A percentile compares a stretch with the other conserved stretches of the same genome.
phyloP scores from a whole-genome alignment of 2,797 vertebrate genomes.

The Meda fulgida region DNA sequence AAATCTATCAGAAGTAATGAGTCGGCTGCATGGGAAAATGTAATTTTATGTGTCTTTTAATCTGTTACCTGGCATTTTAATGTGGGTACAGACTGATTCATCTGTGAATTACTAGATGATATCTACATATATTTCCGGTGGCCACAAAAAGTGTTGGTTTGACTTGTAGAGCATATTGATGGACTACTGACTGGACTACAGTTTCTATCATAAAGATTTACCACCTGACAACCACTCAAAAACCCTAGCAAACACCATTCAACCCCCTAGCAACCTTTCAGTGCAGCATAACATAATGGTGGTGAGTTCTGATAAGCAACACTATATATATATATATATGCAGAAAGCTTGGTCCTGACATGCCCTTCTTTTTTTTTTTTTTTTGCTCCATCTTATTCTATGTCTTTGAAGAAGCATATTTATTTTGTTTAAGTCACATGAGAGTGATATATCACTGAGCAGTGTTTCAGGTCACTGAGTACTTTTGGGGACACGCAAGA shows the following conservation, averaged over 20 bases:
- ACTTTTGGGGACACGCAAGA: slow-evolving; percentile 21
- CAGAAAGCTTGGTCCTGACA: slow-evolving; percentile 25
- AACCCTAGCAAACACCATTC: neutral
- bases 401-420: slow-evolving; percentile 23
- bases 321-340: too few relatives aligned
- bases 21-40: neutral
- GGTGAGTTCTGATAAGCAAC: neutral
- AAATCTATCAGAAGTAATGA: slow-evolving; percentile 44
- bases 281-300: neutral
- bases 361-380: neutral
- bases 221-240: neutral
- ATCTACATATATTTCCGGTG: neutral
- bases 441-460: slow-evolving; percentile 59
- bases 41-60: slow-evolving; percentile 24
- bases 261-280: neutral
- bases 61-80: slow-evolving; percentile 18
- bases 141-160: neutral
- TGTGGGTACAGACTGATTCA: neutral
- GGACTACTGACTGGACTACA: neutral
- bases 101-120: neutral
- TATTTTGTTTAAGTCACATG: slow-evolving; percentile 42
- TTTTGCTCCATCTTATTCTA: neutral
- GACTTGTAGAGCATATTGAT: neutral
- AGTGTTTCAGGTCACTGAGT: slow-evolving; percentile 61
- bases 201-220: neutral